Conservation (phyloP, 2,888 invertebrate genomes). For the Cyclophora punctaria region DNA sequence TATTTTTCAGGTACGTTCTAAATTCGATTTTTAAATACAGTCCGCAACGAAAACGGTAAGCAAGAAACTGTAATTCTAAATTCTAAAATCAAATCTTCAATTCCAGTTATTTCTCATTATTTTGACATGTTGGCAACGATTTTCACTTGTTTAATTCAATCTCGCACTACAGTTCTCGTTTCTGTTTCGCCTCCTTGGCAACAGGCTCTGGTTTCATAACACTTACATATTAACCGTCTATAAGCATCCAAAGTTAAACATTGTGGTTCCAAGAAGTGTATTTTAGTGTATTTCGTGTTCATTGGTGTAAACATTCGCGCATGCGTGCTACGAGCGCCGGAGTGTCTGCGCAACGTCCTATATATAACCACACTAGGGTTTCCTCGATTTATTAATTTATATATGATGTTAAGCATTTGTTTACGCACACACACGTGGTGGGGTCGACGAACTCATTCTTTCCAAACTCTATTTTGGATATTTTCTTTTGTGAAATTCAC, state of each 20-base stretch:
- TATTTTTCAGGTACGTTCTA: constrained; percentile 8
- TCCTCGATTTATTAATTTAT: constrained; percentile 68
- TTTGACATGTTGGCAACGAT: not conserved
- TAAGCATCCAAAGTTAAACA: constrained; percentile 26
- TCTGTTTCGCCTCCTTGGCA: constrained; percentile 28
- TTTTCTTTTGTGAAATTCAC: constrained; percentile 33
- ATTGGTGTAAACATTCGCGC: constrained; percentile 54
- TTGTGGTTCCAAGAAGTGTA: constrained; percentile 28
- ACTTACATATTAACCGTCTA: constrained; percentile 24
- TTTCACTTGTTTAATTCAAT: not conserved
- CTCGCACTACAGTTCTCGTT: not conserved
- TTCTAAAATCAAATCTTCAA: constrained; percentile 6
- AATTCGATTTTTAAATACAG: no score
- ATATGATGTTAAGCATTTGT: constrained; percentile 57
- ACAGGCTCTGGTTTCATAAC: constrained; percentile 24
- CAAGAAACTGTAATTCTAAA: constrained; percentile 1
- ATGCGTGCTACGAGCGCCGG: constrained; percentile 40
- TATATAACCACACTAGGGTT: constrained; percentile 67
- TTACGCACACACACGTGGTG: constrained; percentile 58
- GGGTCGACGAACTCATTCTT: constrained; percentile 47
- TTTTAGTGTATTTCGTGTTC: constrained; percentile 45
- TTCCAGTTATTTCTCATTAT: not conserved
- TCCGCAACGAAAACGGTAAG: no score
- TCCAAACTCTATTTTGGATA: constrained; percentile 29
- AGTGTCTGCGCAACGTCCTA: constrained; percentile 56